phyloP scores from a whole-genome alignment of 2,888 invertebrate genomes.

The Synergus itoensis region DNA sequence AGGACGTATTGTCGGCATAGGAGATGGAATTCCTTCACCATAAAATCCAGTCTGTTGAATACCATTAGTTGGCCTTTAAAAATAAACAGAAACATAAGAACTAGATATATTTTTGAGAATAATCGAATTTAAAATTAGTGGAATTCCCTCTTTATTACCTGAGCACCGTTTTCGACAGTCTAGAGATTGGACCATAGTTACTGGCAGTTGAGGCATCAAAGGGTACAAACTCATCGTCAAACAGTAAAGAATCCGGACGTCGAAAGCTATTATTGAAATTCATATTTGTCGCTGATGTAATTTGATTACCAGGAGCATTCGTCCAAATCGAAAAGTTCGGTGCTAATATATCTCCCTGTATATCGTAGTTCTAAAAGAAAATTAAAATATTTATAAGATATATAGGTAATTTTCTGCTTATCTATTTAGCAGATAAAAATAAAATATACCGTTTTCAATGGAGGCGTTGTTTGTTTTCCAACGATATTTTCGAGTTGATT shows the following conservation, averaged over 20 bases:
- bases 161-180: slow-evolving; percentile 71
- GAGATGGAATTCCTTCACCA: slow-evolving; percentile 71
- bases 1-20: slow-evolving; percentile 76
- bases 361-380: slow-evolving; percentile 66
- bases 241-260: slow-evolving; percentile 80
- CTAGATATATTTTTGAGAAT: background rate
- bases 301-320: slow-evolving; percentile 66
- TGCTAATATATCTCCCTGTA: slow-evolving; percentile 66
- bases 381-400: background rate
- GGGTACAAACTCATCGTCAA: slow-evolving; percentile 84
- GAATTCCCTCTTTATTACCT: slow-evolving; percentile 59
- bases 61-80: slow-evolving; percentile 61
- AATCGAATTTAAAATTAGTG: background rate
- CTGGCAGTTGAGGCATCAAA: slow-evolving; percentile 84
- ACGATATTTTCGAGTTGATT: slow-evolving; percentile 82
- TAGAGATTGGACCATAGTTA: slow-evolving; percentile 85
- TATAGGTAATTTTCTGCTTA: background rate
- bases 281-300: slow-evolving; percentile 65
- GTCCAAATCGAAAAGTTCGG: slow-evolving; percentile 75
- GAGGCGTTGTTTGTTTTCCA: slow-evolving; percentile 76
- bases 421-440: background rate
- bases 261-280: slow-evolving; percentile 76
- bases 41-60: slow-evolving; percentile 70
- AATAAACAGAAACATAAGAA: background rate
- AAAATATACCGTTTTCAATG: slow-evolving; percentile 69